Percentiles rank a stretch among this genome's conserved stretches.
These are phyloP conservation scores for Leptosomus discolor DNA, from an alignment of 2,113 vertebrate species.

Conservation along the genomic window DNA sequence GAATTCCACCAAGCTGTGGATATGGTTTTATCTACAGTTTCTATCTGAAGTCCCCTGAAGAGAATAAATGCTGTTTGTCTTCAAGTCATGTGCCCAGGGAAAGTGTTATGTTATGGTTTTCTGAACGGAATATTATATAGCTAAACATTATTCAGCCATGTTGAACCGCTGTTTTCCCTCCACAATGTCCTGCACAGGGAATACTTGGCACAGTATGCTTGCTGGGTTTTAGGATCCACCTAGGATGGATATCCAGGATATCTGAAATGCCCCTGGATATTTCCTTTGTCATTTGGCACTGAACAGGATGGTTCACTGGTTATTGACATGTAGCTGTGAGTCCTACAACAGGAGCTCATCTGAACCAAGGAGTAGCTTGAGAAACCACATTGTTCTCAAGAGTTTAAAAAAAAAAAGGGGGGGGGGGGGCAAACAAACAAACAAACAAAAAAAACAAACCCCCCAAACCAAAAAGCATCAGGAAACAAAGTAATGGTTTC, in stretches of 20 bases:
- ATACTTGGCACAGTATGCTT: fast-evolving
- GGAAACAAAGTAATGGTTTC: neutral
- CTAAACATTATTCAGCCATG: neutral
- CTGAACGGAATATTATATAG: neutral
- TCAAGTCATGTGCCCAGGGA: neutral
- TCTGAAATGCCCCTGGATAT: neutral
- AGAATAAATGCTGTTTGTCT: neutral
- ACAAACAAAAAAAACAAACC: neutral
- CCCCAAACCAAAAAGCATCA: neutral
- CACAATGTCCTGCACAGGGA: fast-evolving
- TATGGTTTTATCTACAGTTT: neutral
- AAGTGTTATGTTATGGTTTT: neutral
- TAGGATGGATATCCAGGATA: neutral
- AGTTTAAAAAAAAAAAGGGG: neutral
- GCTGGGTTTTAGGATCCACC: neutral
- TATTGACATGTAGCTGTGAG: neutral
- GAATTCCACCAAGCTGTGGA: neutral
- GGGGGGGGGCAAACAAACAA: neutral
- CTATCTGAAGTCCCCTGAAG: neutral
- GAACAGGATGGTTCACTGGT: neutral
- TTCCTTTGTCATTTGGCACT: neutral
- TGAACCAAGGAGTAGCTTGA: neutral
- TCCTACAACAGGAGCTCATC: neutral
- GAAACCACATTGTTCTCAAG: neutral
- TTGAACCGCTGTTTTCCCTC: neutral